phyloP scores from a whole-genome alignment of 2,888 invertebrate genomes.

The Netelia virgata region DNA sequence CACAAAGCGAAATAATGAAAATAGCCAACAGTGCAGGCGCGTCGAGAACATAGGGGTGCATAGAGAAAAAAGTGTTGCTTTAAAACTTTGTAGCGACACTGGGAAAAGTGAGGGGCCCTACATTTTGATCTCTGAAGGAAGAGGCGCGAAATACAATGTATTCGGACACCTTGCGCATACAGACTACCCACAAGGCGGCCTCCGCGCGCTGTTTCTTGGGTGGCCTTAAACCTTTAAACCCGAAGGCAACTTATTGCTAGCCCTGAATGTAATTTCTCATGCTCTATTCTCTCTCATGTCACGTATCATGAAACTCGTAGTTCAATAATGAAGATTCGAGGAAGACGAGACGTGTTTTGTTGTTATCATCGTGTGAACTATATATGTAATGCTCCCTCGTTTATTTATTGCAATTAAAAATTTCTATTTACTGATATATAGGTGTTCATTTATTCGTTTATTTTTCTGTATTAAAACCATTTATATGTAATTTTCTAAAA shows the following conservation, averaged over 20 bases:
- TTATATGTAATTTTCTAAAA: neutral
- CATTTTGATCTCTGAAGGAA: constrained; percentile 11
- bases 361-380: neutral
- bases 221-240: constrained; percentile 76
- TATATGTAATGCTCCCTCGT: no score
- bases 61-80: neutral
- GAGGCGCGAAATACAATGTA: constrained; percentile 67
- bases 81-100: constrained; percentile 29
- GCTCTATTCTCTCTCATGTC: constrained; percentile 40
- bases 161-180: constrained; percentile 75
- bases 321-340: neutral
- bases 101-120: constrained; percentile 21
- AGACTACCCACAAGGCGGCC: constrained; percentile 59
- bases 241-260: constrained; percentile 66
- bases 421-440: neutral
- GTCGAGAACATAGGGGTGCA: neutral
- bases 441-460: neutral
- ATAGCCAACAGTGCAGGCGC: neutral
- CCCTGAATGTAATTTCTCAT: constrained; percentile 60
- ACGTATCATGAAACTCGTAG: constrained; percentile 29
- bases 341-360: neutral
- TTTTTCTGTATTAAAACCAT: neutral
- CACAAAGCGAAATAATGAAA: constrained; percentile 48
- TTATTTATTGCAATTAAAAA: neutral
- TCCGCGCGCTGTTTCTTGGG: constrained; percentile 69